Conservation (phyloP, 2,113 vertebrate species). For the Machaerirhynchus nigripectus region DNA sequence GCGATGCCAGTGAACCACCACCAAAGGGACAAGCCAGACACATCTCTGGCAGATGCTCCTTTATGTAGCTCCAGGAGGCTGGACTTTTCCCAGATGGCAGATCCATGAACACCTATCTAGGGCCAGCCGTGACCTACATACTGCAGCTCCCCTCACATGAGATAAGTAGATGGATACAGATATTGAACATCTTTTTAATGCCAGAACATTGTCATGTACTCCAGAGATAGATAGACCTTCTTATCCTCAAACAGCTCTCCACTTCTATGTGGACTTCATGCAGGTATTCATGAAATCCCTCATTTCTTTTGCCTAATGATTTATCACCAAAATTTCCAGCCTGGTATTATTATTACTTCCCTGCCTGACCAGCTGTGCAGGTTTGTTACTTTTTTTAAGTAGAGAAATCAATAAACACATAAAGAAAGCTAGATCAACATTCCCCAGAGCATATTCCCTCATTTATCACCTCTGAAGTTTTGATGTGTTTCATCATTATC, state of each 20-base stretch:
- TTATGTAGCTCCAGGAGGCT: neutral
- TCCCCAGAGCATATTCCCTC: neutral
- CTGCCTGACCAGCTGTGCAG: neutral
- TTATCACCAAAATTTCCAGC: neutral
- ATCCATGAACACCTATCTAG: neutral
- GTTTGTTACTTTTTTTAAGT: neutral
- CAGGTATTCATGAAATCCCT: neutral
- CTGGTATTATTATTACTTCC: neutral
- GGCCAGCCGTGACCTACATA: neutral
- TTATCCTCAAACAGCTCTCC: neutral
- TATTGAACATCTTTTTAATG: neutral
- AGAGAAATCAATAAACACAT: constrained; percentile 10
- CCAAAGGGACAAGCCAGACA: neutral
- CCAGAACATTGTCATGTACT: neutral
- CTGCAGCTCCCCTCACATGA: neutral
- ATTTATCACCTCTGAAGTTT: constrained; percentile 13
- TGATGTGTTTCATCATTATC: constrained; percentile 3
- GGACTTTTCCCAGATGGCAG: neutral
- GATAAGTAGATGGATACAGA: neutral
- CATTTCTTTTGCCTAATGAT: neutral
- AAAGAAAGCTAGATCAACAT: neutral
- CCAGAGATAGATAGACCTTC: neutral
- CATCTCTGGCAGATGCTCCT: neutral
- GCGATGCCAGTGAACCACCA: neutral
- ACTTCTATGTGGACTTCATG: neutral